Base-by-base conservation (phyloP, 2,797 vertebrate species). In the Cyclura pinguis region DNA sequence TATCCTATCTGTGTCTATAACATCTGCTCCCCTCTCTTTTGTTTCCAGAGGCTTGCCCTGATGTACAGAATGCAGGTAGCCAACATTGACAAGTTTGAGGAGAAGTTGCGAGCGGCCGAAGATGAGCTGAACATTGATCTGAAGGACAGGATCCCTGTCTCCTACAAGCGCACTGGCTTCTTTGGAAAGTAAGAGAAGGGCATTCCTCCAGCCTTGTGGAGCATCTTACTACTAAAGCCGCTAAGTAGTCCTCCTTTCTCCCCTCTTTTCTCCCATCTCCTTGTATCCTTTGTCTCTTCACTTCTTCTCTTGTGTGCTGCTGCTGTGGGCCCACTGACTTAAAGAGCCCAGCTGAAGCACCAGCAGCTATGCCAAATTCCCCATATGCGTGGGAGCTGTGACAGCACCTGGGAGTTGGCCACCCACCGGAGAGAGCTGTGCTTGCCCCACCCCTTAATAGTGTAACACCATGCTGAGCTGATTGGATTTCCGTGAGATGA, bases 11-110 rank as follows among this genome's bases (percentile, higher is more conserved):
- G 0, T 1, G 8, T 6, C 52, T 57, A 0, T n/a, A 1, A 1
- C 3, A 0, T n/a, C 9, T 0, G 55, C 62, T 57, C 62, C 62
- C 69, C 93, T 7, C 91, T 89, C 35, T 90, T 2, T 32, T 90
- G 3, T 91, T 92, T 87, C 73, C 97, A 99, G 98, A 98, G 98
- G 47, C 95, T 98, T 92, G 97, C 98, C 1, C 96, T 98, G 94
- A 96, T 98, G 97, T 99, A 98, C 96, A 98, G 97, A 52, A 99
- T 99, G 99, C 98, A 99, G 92, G 98, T 99, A 77, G 98, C 98
- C 90, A 99, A 99, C 94, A 99, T 99, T 1, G 98, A 99, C 96
- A 99, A 98, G 93, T 99, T 99, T 94, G 99, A 99, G 91, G 99
- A 99, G 97, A 99, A 99, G 96, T 97, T 99, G 82, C 97, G 99